Conservation (phyloP, 2,888 invertebrate species). For the Heteropelma amictum region DNA sequence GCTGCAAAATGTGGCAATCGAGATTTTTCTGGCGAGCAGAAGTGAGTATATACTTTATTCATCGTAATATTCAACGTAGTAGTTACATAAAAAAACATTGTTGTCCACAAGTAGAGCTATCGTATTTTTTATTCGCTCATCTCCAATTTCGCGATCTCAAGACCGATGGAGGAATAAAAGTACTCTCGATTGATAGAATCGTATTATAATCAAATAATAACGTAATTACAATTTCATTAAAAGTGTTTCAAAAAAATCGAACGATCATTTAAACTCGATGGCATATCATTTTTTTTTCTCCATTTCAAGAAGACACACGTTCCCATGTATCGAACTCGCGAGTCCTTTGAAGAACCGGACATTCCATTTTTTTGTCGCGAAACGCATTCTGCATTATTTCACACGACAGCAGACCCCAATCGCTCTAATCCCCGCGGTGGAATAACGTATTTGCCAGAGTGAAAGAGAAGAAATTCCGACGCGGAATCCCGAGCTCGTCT, state of each 20-base stretch:
- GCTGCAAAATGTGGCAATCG: constrained; percentile 97
- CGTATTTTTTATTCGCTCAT: no score
- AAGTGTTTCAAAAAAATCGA: no score
- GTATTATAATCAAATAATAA: no score
- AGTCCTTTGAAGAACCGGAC: constrained; percentile 12
- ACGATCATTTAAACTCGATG: background rate
- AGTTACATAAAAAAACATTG: no score
- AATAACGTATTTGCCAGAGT: constrained; percentile 44
- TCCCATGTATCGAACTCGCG: constrained; percentile 5
- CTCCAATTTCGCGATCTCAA: no score
- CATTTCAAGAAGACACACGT: background rate
- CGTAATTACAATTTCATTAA: no score
- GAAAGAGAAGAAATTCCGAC: constrained; percentile 24
- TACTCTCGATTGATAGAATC: no score
- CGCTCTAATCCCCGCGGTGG: constrained; percentile 67
- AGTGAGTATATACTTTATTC: constrained; percentile 84
- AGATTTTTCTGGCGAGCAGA: constrained; percentile 98
- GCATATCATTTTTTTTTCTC: no score
- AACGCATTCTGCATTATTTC: constrained; percentile 67
- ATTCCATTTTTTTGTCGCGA: constrained; percentile 66
- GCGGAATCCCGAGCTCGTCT: constrained; percentile 56
- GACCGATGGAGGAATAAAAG: no score
- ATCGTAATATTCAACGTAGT: no score
- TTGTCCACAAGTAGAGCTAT: no score
- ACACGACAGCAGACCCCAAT: constrained; percentile 63